phyloP scores from a whole-genome alignment of 2,797 vertebrate species.

The Schizopygopsis pylzovi region DNA sequence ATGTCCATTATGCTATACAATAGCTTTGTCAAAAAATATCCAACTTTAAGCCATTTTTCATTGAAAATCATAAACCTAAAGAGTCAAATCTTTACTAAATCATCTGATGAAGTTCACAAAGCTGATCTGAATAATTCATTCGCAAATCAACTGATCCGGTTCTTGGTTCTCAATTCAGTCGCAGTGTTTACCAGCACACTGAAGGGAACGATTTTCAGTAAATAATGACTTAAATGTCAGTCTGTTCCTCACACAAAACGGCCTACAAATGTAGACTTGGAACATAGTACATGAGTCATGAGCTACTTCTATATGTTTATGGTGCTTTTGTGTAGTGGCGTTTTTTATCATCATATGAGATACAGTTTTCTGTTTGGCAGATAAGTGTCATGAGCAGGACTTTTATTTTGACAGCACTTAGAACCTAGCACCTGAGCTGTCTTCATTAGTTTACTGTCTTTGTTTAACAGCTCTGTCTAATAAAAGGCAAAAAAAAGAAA shows the following conservation, averaged over 20 bases:
- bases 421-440: not conserved
- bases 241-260: not conserved
- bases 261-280: not conserved
- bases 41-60: not conserved
- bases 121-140: not conserved
- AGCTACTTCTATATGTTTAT: not conserved
- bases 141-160: not conserved
- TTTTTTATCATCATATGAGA: not conserved
- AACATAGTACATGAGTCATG: not conserved
- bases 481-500: not conserved
- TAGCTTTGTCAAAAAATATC: not conserved
- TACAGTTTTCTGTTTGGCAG: not conserved
- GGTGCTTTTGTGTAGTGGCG: not conserved
- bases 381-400: not conserved
- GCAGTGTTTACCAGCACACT: not conserved
- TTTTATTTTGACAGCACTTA: not conserved
- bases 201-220: not conserved
- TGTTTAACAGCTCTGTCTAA: not conserved
- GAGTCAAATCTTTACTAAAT: not conserved
- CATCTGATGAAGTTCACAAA: not conserved
- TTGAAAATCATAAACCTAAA: not conserved
- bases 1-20: not conserved
- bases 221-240: not conserved
- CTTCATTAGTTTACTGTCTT: not conserved
- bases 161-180: not conserved